Evolutionary conservation across 2,888 invertebrate species (phyloP).

Genomic region (Subacronicta megacephala): DNA sequence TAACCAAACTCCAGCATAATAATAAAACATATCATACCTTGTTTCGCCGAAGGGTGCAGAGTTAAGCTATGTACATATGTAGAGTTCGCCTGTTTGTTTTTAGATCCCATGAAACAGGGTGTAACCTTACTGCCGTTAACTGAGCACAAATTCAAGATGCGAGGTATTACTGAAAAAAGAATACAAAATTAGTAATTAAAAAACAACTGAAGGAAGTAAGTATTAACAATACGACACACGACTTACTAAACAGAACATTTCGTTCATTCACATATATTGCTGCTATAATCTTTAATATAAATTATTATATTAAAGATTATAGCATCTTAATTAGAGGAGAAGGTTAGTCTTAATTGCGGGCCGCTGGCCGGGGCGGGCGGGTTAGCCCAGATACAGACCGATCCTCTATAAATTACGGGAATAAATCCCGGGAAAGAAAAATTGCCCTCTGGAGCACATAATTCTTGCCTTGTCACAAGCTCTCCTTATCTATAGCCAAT

Average conservation of each 20-base stretch:
- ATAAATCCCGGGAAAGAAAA: constrained; percentile 89
- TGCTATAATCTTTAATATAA: too few species aligned
- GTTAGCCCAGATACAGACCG: constrained; percentile 88
- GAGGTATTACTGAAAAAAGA: neutral
- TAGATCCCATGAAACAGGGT: too few species aligned
- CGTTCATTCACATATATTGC: constrained; percentile 13
- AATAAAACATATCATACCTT: neutral
- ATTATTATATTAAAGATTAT: constrained; percentile 58
- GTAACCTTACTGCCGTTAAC: too few species aligned
- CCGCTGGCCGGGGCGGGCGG: constrained; percentile 73
- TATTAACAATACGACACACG: neutral
- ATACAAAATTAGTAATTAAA: too few species aligned
- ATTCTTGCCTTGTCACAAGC: constrained; percentile 90
- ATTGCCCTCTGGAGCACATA: constrained; percentile 90
- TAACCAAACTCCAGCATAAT: neutral
- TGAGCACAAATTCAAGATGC: too few species aligned
- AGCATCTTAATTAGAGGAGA: constrained; percentile 74
- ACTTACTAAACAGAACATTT: constrained; percentile 6
- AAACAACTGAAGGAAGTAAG: neutral
- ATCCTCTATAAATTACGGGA: constrained; percentile 89
- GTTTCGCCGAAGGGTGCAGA: too few species aligned
- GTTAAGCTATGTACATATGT: too few species aligned
- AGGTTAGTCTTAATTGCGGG: constrained; percentile 84
- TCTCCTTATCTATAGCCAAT: constrained; percentile 89
- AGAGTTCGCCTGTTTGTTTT: too few species aligned